Conservation (phyloP, 2,888 invertebrate species). For the Linnaemya vulpina region DNA sequence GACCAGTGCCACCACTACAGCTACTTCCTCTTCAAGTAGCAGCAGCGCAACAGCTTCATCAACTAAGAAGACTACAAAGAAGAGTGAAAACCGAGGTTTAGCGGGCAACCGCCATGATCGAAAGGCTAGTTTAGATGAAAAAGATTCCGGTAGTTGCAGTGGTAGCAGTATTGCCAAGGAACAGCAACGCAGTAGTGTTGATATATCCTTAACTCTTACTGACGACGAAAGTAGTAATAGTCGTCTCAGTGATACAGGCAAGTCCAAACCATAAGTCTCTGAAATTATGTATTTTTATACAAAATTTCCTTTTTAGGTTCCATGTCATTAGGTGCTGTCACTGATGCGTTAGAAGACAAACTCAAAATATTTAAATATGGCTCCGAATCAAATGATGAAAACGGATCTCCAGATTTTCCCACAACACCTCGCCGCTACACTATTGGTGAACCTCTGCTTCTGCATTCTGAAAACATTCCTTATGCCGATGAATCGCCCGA, state of each 20-base stretch:
- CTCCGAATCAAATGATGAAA: slow-evolving; percentile 85
- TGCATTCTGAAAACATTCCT: slow-evolving; percentile 86
- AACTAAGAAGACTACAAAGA: slow-evolving; percentile 70
- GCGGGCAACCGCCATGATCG: slow-evolving; percentile 74
- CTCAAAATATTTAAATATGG: slow-evolving; percentile 78
- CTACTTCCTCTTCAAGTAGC: slow-evolving; percentile 74
- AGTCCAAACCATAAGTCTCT: slow-evolving; percentile 53
- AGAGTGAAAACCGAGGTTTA: slow-evolving; percentile 73
- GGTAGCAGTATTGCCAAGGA: slow-evolving; percentile 76
- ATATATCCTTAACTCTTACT: slow-evolving; percentile 80
- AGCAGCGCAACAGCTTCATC: slow-evolving; percentile 73
- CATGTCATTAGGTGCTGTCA: slow-evolving; percentile 92
- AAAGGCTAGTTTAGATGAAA: slow-evolving; percentile 79
- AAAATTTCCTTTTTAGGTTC: slow-evolving; percentile 84
- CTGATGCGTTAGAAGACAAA: slow-evolving; percentile 89
- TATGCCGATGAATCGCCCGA: slow-evolving; percentile 89
- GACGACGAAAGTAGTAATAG: slow-evolving; percentile 82
- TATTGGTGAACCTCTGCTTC: slow-evolving; percentile 81
- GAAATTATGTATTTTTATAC: not conserved
- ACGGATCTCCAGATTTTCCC: slow-evolving; percentile 82
- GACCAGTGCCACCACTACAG: slow-evolving; percentile 71
- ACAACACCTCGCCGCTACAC: slow-evolving; percentile 79
- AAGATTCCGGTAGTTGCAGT: slow-evolving; percentile 77
- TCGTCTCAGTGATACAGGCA: slow-evolving; percentile 82
- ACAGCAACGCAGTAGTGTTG: slow-evolving; percentile 80